phyloP scores from a whole-genome alignment of 2,113 vertebrate genomes.

The Prionailurus bengalensis region DNA sequence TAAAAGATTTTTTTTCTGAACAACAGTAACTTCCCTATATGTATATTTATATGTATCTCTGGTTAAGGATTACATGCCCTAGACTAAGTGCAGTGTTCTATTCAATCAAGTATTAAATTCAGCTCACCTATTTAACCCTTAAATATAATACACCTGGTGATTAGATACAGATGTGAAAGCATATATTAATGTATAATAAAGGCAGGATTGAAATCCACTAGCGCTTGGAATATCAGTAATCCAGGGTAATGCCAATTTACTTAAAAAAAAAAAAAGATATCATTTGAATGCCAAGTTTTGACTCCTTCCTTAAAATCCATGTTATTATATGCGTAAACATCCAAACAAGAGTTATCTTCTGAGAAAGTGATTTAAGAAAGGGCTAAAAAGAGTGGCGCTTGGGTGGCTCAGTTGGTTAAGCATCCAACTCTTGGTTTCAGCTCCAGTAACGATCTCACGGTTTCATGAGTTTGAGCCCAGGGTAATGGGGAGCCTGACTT shows the following conservation, averaged over 20 bases:
- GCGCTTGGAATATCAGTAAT: background rate
- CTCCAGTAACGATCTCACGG: too few relatives aligned
- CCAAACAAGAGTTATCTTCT: background rate
- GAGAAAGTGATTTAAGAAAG: background rate
- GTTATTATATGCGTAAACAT: background rate
- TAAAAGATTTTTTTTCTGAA: constrained; percentile 63
- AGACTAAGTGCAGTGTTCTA: background rate
- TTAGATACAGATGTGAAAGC: background rate
- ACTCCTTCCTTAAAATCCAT: background rate
- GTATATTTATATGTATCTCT: background rate
- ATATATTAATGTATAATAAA: background rate
- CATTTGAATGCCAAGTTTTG: background rate
- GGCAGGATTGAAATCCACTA: background rate
- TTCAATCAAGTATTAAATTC: background rate
- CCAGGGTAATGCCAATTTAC: background rate
- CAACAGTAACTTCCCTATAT: constrained; percentile 36
- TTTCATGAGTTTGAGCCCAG: too few relatives aligned
- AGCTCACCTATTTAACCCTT: background rate
- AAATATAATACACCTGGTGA: background rate
- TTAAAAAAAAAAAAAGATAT: background rate
- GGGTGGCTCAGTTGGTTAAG: too few relatives aligned
- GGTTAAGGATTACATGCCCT: background rate
- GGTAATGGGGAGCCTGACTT: too few relatives aligned
- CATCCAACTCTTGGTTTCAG: too few relatives aligned
- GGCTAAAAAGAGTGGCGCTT: too few relatives aligned